Evolutionary conservation across 2,113 vertebrate genomes (phyloP), one percentile per base, ranked within the genome.

Genomic region (Ceratotherium simum): DNA sequence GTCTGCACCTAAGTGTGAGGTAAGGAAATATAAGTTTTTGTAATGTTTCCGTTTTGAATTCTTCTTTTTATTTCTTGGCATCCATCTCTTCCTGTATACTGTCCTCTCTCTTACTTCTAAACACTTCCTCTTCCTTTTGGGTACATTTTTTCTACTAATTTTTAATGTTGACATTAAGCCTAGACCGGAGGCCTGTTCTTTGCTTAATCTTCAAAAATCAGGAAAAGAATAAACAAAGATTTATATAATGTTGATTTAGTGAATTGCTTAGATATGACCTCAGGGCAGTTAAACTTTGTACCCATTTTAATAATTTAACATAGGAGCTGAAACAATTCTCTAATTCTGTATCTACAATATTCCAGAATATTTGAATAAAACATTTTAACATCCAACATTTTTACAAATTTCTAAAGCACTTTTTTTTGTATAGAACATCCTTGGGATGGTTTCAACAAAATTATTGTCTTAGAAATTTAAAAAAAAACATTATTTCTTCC

Each of bases 221-320:
- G 13, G 2, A 69, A 25, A 92, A 91, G 14, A 91, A 67, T 83
- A 96, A 79, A 92, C 56, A 90, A 90, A 48, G 7, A 75, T 76
- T 95, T 90, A 95, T 48, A 85, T 87, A 92, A 91, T 90, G 75
- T 87, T 97, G 46, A 90, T 20, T 82, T 88, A 94, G 64, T 78
- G 31, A 95, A 42, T 18, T 76, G 18, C 25, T 93, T 91, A 85
- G 17, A 48, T 81, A 72, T 84, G 81, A 65, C 39, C 48, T 58
- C 36, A 84, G 60, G 58, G 8, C 2, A 73, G 56, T 83, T 91
- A 72, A 88, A 46, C 21, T 79, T 78, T 72, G 11, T 83, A 56
- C 6, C 36, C 29, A 75, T 48, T 90, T 75, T 48, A 93, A 51
- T 60, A 39, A 81, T 96, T 92, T 64, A 84, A 79, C 42, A 29